These are phyloP conservation scores for Calephelis nemesis DNA, from an alignment of 1,140 invertebrate species.

Conservation along the genomic window DNA sequence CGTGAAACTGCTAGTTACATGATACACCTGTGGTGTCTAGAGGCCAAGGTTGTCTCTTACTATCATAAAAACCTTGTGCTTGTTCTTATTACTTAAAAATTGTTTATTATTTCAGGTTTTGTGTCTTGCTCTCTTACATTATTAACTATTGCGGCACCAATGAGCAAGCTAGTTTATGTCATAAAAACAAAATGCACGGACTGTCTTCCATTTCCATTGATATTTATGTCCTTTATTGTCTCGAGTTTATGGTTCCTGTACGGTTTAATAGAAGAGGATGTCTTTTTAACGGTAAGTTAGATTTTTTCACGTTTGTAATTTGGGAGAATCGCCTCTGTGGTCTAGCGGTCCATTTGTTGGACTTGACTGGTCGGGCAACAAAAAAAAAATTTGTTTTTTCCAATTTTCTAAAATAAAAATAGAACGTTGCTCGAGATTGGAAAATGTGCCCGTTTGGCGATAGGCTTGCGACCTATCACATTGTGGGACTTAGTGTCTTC, in stretches of 20 bases:
- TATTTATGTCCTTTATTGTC: slow-evolving; percentile 87
- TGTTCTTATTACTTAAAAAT: no score
- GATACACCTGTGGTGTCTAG: no score
- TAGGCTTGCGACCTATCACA: no score
- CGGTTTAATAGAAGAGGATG: slow-evolving; percentile 84
- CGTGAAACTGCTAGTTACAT: no score
- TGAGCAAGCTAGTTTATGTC: slow-evolving; percentile 87
- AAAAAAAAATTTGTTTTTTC: no score
- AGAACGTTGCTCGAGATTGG: no score
- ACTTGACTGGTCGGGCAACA: not conserved
- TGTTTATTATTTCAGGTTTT: slow-evolving; percentile 75
- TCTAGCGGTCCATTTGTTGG: not conserved
- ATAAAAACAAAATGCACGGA: slow-evolving; percentile 87
- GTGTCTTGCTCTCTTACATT: slow-evolving; percentile 86
- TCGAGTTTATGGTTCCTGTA: slow-evolving; percentile 88
- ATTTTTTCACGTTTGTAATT: not conserved
- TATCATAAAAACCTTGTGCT: no score
- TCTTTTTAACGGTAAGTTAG: slow-evolving; percentile 84
- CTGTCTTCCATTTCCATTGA: slow-evolving; percentile 88
- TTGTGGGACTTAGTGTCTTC: no score
- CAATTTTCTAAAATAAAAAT: no score
- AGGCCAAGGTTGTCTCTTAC: no score
- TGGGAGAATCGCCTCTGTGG: no score
- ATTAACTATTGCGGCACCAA: slow-evolving; percentile 88
- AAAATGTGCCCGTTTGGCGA: no score